These are phyloP conservation scores for Nautilus pompilius DNA, from an alignment of 1,140 invertebrate genomes.

Conservation along the genomic window DNA sequence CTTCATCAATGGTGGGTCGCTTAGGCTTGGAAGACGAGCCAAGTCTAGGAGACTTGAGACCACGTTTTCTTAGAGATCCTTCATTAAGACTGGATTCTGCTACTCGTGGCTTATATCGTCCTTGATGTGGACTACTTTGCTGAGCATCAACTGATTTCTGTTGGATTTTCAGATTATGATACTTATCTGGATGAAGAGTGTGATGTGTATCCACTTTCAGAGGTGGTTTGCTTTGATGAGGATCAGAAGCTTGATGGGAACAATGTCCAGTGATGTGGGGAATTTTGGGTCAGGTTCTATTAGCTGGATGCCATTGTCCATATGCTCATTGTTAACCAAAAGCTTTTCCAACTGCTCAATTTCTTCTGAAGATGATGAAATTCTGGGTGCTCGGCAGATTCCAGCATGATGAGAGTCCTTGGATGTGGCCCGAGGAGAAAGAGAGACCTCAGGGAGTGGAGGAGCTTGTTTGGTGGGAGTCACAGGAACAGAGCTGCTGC, in stretches of 20 bases:
- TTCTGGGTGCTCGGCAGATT: slow-evolving; percentile 19
- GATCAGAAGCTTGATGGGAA: slow-evolving; percentile 12
- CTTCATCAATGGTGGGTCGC: slow-evolving; percentile 6
- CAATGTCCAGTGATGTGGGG: slow-evolving; percentile 17
- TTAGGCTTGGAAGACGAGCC: slow-evolving; percentile 7
- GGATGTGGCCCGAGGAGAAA: slow-evolving; percentile 4
- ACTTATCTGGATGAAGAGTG: slow-evolving; percentile 8
- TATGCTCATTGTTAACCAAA: background rate
- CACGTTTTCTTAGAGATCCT: slow-evolving; percentile 5
- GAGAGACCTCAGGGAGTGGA: slow-evolving; percentile 16
- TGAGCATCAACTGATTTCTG: background rate
- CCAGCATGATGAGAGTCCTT: slow-evolving; percentile 15
- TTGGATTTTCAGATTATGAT: slow-evolving; percentile 4
- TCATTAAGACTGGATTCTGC: slow-evolving; percentile 10
- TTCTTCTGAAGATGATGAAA: slow-evolving; percentile 24
- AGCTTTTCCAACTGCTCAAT: slow-evolving; percentile 14
- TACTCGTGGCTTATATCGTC: too few species aligned
- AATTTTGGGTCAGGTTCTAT: slow-evolving; percentile 3
- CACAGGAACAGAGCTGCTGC: slow-evolving; percentile 9
- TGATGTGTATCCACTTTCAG: slow-evolving; percentile 8
- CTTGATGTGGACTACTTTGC: background rate
- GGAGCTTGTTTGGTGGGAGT: slow-evolving; percentile 10
- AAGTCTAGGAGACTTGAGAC: slow-evolving; percentile 11
- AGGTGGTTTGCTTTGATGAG: slow-evolving; percentile 4
- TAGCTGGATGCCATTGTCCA: slow-evolving; percentile 8